phyloP scores from a whole-genome alignment of 2,113 vertebrate genomes.

The Poicephalus meyeri region DNA sequence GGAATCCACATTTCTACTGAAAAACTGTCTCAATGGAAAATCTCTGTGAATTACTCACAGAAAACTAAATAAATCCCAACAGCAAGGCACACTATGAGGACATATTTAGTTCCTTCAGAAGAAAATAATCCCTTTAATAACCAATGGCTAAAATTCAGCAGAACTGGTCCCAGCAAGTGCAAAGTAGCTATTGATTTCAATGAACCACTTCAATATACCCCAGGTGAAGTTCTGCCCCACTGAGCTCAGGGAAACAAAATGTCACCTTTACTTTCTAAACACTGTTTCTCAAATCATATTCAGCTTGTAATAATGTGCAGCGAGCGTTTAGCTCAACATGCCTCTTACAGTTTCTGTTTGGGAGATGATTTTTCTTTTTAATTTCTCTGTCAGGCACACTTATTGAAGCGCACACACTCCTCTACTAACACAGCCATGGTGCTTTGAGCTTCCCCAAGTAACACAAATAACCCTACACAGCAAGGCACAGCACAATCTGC shows the following conservation, averaged over 20 bases:
- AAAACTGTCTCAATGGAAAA: background rate
- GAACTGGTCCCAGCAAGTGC: background rate
- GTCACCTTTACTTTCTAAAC: constrained; percentile 55
- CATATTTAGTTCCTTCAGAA: background rate
- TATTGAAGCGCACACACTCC: constrained; percentile 50
- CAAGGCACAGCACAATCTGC: background rate
- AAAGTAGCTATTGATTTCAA: background rate
- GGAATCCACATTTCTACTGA: background rate
- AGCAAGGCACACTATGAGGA: background rate
- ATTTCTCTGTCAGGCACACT: constrained; percentile 70
- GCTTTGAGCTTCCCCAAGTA: background rate
- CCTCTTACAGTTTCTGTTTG: constrained; percentile 56
- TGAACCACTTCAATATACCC: background rate
- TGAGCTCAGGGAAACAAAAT: constrained; percentile 56
- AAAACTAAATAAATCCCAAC: background rate
- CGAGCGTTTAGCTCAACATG: constrained; percentile 52
- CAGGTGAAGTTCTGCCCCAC: constrained; percentile 39
- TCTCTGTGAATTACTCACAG: background rate
- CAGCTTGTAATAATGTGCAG: constrained; percentile 56
- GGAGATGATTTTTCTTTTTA: constrained; percentile 71
- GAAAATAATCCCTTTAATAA: background rate
- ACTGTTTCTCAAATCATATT: constrained; percentile 43
- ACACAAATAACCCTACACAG: background rate
- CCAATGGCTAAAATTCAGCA: background rate
- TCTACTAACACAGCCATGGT: no score